Evolutionary conservation across 2,797 vertebrate genomes (phyloP).

Genomic region (Lagocephalus sceleratus): DNA sequence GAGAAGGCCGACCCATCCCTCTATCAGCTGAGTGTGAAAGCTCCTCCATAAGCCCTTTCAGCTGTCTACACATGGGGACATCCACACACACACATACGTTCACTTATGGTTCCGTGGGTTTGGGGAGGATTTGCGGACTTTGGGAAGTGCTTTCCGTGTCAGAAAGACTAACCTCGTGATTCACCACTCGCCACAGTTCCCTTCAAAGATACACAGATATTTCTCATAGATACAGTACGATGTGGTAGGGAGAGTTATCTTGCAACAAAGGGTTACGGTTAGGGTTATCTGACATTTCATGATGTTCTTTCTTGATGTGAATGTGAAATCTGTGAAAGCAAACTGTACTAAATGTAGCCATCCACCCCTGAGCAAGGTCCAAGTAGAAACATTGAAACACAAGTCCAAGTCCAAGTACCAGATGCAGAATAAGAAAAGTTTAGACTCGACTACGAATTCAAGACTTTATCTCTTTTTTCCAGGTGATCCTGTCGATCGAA

Average conservation of each 20-base stretch:
- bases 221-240: constrained; percentile 1
- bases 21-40: constrained; percentile 70
- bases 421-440: too few species aligned
- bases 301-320: too few species aligned
- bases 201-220: too few species aligned
- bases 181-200: constrained; percentile 42
- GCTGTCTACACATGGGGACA: constrained; percentile 34
- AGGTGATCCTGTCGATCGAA: constrained; percentile 97
- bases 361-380: too few species aligned
- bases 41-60: constrained; percentile 67
- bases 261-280: too few species aligned
- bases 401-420: too few species aligned
- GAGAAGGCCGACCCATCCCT: constrained; percentile 64
- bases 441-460: too few species aligned
- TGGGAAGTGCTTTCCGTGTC: constrained; percentile 69
- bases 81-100: constrained; percentile 24
- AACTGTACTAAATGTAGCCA: too few species aligned
- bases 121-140: constrained; percentile 69
- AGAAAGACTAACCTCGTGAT: constrained; percentile 56
- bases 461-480: constrained; percentile 11
- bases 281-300: too few species aligned
- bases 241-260: constrained; percentile 2
- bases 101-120: constrained; percentile 49
- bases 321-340: too few species aligned
- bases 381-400: too few species aligned